Conservation (phyloP, 2,113 vertebrate genomes). For the Nycticorax nycticorax region DNA sequence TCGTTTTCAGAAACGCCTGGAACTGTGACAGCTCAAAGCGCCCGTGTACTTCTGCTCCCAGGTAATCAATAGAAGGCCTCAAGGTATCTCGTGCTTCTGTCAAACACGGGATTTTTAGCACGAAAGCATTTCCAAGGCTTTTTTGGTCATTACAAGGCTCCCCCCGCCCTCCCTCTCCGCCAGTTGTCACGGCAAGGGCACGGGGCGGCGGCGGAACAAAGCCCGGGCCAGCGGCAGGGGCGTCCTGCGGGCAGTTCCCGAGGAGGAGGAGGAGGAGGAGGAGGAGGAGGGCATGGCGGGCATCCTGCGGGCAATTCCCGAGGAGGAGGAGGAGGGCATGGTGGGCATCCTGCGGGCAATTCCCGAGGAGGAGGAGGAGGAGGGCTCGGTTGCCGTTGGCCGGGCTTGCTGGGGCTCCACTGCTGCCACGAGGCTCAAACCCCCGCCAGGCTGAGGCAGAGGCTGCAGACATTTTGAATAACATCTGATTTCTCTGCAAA, state of each 20-base stretch:
- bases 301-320: no score
- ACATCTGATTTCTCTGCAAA: background rate
- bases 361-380: no score
- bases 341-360: no score
- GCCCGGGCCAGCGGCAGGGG: rapidly evolving
- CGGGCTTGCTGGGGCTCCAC: background rate
- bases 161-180: background rate
- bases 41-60: constrained; percentile 5
- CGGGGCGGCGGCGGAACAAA: rapidly evolving
- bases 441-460: background rate
- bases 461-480: background rate
- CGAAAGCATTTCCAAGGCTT: background rate
- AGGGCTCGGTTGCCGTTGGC: background rate
- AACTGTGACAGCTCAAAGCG: constrained; percentile 53
- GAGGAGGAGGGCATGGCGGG: background rate
- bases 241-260: rapidly evolving
- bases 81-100: constrained; percentile 44
- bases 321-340: no score
- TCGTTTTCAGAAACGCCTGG: constrained; percentile 47
- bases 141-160: background rate
- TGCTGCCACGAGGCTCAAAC: background rate
- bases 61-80: constrained; percentile 56
- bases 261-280: background rate
- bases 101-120: constrained; percentile 19
- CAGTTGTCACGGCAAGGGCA: background rate